Evolutionary conservation across 2,888 invertebrate species (phyloP).

Genomic region (Acleris cristana): DNA sequence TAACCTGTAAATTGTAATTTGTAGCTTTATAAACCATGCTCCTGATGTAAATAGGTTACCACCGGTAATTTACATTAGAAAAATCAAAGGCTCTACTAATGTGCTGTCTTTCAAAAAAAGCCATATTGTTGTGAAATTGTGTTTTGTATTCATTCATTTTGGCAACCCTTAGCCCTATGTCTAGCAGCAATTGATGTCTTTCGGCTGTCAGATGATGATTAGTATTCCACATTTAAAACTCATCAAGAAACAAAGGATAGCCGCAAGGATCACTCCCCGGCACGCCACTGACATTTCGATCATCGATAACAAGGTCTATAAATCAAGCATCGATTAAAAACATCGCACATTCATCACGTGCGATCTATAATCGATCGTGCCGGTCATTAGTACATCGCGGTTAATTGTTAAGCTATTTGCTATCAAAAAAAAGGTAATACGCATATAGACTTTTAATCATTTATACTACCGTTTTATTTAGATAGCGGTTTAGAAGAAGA

Average conservation of each 20-base stretch:
- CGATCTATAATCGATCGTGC: conserved; percentile 19
- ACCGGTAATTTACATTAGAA: no score
- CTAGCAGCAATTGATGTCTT: not conserved
- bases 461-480: no score
- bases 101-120: no score
- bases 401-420: conserved; percentile 7
- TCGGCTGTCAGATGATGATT: not conserved
- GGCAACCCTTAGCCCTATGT: not conserved
- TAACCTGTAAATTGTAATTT: no score
- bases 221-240: not conserved
- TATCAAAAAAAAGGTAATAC: not conserved
- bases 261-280: conserved; percentile 8
- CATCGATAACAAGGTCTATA: conserved; percentile 5
- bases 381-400: conserved; percentile 9
- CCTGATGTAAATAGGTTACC: no score
- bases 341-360: conserved; percentile 18
- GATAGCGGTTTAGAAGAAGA: no score
- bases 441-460: no score
- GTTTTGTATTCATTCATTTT: no score
- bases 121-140: no score
- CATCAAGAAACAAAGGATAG: conserved; percentile 7
- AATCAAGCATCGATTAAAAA: conserved; percentile 16
- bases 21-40: no score
- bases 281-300: conserved; percentile 15
- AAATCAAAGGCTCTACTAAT: no score